phyloP scores from a whole-genome alignment of 2,888 invertebrate species.

The Sphaerophoria taeniata region DNA sequence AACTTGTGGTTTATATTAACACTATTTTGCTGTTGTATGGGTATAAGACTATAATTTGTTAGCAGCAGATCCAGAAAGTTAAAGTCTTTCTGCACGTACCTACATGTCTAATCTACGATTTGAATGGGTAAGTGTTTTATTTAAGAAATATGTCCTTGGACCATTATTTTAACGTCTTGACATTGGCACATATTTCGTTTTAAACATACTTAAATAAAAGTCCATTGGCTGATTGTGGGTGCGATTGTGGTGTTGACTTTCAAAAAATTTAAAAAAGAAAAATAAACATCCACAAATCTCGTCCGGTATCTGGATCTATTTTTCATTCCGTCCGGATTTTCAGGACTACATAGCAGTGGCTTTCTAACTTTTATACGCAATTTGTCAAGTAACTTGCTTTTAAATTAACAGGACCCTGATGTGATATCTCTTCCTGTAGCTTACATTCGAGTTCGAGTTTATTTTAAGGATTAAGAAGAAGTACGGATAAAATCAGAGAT shows the following conservation, averaged over 20 bases:
- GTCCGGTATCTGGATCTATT: constrained; percentile 10
- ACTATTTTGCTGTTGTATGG: too few relatives aligned
- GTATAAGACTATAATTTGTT: too few relatives aligned
- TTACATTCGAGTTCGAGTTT: constrained; percentile 17
- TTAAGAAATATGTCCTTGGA: too few relatives aligned
- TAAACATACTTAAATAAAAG: too few relatives aligned
- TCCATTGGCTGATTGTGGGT: constrained; percentile 20
- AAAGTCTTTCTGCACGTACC: too few relatives aligned
- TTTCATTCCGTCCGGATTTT: constrained; percentile 19
- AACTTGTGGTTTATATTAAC: too few relatives aligned
- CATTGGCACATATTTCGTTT: too few relatives aligned
- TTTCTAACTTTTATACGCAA: constrained; percentile 12
- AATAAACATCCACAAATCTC: background rate
- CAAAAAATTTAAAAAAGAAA: background rate
- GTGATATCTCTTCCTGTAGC: background rate
- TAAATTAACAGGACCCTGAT: constrained; percentile 18
- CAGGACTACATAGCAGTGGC: background rate
- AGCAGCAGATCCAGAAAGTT: too few relatives aligned
- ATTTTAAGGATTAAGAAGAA: constrained; percentile 35
- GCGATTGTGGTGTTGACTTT: background rate
- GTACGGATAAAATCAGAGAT: constrained; percentile 26
- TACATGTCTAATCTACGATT: too few relatives aligned
- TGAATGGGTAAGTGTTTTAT: too few relatives aligned
- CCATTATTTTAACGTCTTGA: too few relatives aligned
- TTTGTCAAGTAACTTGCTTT: constrained; percentile 35